Conservation (phyloP, 2,797 vertebrate genomes). For the Manis pentadactyla region DNA sequence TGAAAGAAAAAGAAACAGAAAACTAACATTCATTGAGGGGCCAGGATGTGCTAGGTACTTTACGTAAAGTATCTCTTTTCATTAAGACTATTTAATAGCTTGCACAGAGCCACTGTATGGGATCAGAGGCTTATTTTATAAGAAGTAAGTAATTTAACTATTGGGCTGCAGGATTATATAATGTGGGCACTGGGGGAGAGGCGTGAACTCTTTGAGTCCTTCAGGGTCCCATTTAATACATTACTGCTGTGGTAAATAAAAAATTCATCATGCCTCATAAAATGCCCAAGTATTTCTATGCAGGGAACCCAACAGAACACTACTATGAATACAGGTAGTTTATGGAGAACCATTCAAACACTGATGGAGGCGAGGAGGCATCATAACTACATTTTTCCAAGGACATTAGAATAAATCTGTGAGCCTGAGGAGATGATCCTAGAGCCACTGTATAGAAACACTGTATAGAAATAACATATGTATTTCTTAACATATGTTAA, state of each 20-base stretch:
- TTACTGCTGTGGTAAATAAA: constrained; percentile 67
- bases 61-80: not conserved
- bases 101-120: not conserved
- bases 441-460: too few relatives aligned
- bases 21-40: not conserved
- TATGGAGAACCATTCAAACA: not conserved
- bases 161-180: not conserved
- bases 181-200: constrained; percentile 42
- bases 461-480: too few relatives aligned
- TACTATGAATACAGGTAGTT: not conserved
- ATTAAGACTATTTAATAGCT: not conserved
- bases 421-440: constrained; percentile 29
- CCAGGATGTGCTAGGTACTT: not conserved
- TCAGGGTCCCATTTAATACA: constrained; percentile 62
- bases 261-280: constrained; percentile 66
- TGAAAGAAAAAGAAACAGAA: not conserved
- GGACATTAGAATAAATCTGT: not conserved
- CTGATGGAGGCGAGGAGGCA: not conserved
- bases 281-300: constrained; percentile 64
- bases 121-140: constrained; percentile 60
- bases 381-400: not conserved
- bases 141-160: constrained; percentile 65
- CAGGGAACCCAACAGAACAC: not conserved
- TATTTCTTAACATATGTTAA: not conserved
- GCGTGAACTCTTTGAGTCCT: constrained; percentile 46